A percentile compares a stretch with the other conserved stretches of the same genome.
Evolutionary conservation across 2,113 vertebrate genomes (phyloP).

Genomic region (Scomber japonicus): DNA sequence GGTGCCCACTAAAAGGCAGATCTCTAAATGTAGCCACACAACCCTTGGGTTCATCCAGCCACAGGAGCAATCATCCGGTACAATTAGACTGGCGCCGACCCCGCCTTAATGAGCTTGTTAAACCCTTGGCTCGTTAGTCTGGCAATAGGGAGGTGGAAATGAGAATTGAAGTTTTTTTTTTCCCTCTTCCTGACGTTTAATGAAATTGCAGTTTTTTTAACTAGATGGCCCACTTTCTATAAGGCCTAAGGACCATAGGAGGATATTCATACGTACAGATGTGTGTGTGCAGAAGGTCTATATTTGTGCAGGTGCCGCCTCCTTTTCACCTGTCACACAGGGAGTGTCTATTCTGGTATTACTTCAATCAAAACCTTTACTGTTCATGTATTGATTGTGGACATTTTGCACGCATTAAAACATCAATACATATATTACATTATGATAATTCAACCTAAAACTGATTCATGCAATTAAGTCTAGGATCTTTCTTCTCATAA

Average conservation of each 20-base stretch:
- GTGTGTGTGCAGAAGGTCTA: no score
- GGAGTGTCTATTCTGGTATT: no score
- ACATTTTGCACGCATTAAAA: not conserved
- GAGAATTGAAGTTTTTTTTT: conserved; percentile 6
- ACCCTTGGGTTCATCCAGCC: conserved; percentile 58
- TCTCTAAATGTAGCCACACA: conserved; percentile 55
- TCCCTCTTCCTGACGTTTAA: conserved; percentile 33
- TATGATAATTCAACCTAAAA: no score
- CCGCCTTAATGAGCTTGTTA: conserved; percentile 70
- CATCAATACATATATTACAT: no score
- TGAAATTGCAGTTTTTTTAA: conserved; percentile 49
- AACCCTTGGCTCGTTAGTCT: conserved; percentile 59
- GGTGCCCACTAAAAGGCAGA: not conserved
- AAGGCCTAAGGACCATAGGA: conserved; percentile 39
- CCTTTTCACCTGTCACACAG: no score
- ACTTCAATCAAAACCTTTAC: no score
- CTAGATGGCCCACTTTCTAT: conserved; percentile 58
- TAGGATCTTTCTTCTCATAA: no score
- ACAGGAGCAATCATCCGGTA: conserved; percentile 60
- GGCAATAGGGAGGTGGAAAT: conserved; percentile 46
- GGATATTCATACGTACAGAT: not conserved
- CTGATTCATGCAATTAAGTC: not conserved
- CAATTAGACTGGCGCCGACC: conserved; percentile 62
- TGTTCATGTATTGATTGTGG: no score
- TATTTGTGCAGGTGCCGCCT: not conserved